These are phyloP conservation scores for Chrysolina americana DNA, from an alignment of 2,888 invertebrate genomes.

Conservation along the genomic window DNA sequence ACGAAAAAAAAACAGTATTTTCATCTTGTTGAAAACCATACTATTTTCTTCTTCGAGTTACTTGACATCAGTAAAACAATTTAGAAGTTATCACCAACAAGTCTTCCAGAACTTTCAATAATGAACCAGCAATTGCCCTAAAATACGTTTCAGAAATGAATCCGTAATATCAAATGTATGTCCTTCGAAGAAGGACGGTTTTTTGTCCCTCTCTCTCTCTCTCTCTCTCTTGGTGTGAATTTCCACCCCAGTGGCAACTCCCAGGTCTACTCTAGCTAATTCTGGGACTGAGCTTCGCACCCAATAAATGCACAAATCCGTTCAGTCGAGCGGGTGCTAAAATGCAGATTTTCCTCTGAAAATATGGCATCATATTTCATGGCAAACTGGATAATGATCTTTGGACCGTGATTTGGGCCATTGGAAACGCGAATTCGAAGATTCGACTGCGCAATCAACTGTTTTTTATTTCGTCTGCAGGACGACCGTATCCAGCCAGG, in stretches of 20 bases:
- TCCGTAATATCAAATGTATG: too few species aligned
- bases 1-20: too few species aligned
- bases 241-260: slow-evolving; percentile 2
- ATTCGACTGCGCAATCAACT: slow-evolving; percentile 37
- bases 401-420: slow-evolving; percentile 27
- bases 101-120: too few species aligned
- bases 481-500: slow-evolving; percentile 33
- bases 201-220: too few species aligned
- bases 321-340: slow-evolving; percentile 1
- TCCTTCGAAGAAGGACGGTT: too few species aligned
- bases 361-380: slow-evolving; percentile 31
- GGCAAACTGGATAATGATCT: slow-evolving; percentile 34
- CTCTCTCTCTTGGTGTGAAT: background rate
- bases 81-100: too few species aligned
- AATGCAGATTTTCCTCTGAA: slow-evolving; percentile 32
- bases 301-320: slow-evolving; percentile 13
- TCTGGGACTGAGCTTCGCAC: background rate
- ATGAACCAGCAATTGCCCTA: too few species aligned
- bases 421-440: slow-evolving; percentile 31
- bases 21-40: too few species aligned
- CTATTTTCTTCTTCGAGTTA: too few species aligned
- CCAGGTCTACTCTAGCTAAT: background rate
- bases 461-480: slow-evolving; percentile 33
- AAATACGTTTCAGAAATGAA: too few species aligned
- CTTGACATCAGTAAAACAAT: too few species aligned